phyloP scores from a whole-genome alignment of 2,113 vertebrate species.

The Siniperca knerii region DNA sequence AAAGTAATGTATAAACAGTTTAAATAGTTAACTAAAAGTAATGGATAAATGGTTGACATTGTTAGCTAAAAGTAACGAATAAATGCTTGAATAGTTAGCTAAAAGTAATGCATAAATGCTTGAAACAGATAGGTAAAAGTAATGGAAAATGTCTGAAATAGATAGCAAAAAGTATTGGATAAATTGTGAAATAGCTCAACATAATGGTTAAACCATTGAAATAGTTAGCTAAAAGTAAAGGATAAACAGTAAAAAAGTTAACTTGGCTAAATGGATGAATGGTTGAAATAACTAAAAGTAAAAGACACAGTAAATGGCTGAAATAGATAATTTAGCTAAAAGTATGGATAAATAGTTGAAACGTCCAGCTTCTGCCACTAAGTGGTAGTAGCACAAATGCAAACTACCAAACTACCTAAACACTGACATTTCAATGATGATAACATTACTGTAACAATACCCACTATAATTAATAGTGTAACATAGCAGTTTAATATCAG shows the following conservation, averaged over 20 bases:
- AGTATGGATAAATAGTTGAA: no score
- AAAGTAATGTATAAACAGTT: no score
- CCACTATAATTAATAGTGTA: neutral
- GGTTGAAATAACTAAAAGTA: no score
- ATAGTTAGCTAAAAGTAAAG: neutral
- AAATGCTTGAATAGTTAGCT: neutral
- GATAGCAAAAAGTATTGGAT: neutral
- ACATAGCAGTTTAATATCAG: neutral
- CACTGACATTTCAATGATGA: neutral
- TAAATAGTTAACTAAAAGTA: neutral
- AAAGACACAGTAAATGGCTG: neutral
- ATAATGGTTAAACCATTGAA: no score
- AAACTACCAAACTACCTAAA: neutral
- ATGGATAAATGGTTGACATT: neutral
- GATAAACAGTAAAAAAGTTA: neutral
- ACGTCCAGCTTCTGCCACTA: no score
- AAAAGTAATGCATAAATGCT: no score
- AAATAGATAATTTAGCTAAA: neutral
- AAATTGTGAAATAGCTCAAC: no score
- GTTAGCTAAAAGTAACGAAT: neutral
- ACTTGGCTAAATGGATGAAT: neutral
- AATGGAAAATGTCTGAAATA: neutral
- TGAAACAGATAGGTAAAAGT: neutral
- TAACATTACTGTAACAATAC: neutral
- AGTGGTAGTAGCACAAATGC: neutral